A percentile compares a stretch with the other conserved stretches of the same genome.
Evolutionary conservation across 1,140 invertebrate genomes (phyloP).

Genomic region (Drosophila azteca): DNA sequence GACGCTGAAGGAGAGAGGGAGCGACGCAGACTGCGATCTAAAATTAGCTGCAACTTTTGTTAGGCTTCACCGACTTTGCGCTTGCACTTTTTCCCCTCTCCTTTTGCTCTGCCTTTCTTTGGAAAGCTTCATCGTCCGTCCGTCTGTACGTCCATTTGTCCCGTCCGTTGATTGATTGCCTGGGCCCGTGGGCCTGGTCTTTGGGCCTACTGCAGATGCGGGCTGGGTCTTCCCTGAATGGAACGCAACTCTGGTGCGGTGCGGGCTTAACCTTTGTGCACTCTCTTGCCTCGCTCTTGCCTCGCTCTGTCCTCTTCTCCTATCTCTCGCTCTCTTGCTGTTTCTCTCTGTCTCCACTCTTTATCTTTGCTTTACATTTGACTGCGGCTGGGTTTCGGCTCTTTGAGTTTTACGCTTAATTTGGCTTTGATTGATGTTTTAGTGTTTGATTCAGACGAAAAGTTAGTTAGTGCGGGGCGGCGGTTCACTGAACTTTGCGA

Average conservation of each 20-base stretch:
- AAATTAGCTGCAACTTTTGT: constrained; percentile 65
- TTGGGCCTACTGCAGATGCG: constrained; percentile 14
- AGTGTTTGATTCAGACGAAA: constrained; percentile 41
- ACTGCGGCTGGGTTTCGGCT: constrained; percentile 32
- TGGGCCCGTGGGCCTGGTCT: constrained; percentile 33
- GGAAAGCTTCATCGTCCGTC: constrained; percentile 66
- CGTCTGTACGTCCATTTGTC: constrained; percentile 19
- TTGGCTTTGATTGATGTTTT: constrained; percentile 80
- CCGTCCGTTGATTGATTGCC: constrained; percentile 71
- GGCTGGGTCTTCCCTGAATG: constrained; percentile 46
- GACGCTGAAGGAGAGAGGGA: neutral
- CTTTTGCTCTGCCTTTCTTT: constrained; percentile 61
- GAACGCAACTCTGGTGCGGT: constrained; percentile 50
- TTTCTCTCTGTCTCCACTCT: constrained; percentile 3
- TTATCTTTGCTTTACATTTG: constrained; percentile 34
- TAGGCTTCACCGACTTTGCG: constrained; percentile 52
- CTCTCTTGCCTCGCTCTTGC: constrained; percentile 30
- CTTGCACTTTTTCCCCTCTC: constrained; percentile 49
- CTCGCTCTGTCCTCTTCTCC: constrained; percentile 9
- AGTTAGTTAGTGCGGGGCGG: constrained; percentile 34
- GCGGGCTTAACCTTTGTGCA: constrained; percentile 73
- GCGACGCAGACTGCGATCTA: constrained; percentile 26
- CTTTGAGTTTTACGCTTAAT: constrained; percentile 75
- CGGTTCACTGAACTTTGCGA: constrained; percentile 66
- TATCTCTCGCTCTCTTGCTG: constrained; percentile 3